phyloP scores from a whole-genome alignment of 2,113 vertebrate genomes.

The Laticauda colubrina region DNA sequence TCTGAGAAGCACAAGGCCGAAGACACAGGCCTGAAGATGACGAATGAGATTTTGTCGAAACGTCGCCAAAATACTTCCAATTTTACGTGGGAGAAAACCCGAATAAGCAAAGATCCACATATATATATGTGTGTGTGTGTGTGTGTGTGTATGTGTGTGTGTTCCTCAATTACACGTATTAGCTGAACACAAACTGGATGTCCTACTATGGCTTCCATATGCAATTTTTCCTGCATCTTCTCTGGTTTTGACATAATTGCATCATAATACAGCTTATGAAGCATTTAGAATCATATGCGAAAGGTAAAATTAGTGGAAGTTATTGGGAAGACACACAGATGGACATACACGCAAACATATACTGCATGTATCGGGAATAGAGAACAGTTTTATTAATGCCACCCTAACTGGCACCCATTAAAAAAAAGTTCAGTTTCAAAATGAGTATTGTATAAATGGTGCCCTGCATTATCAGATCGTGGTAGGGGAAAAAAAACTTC shows the following conservation, averaged over 20 bases:
- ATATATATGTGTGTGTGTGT: neutral
- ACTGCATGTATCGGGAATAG: neutral
- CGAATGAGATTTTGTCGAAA: no score
- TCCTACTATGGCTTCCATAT: neutral
- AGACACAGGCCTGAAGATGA: no score
- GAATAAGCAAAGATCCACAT: no score
- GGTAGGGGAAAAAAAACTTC: neutral
- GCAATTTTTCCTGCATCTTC: neutral
- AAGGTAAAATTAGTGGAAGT: neutral
- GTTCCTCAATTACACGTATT: conserved; percentile 13
- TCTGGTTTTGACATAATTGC: neutral
- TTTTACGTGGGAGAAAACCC: no score
- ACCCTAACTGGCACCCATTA: neutral
- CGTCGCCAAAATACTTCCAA: no score
- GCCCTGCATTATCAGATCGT: neutral
- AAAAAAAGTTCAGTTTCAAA: neutral
- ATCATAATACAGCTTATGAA: neutral
- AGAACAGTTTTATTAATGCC: neutral
- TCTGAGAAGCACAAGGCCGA: no score
- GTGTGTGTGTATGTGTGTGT: neutral
- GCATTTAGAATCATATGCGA: neutral
- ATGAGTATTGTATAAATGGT: neutral
- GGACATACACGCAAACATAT: neutral
- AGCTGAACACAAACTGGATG: neutral
- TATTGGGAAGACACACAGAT: neutral